Evolutionary conservation across 2,113 vertebrate genomes (phyloP), one percentile per base, ranked within the genome.

Genomic region (Sclerurus mexicanus): DNA sequence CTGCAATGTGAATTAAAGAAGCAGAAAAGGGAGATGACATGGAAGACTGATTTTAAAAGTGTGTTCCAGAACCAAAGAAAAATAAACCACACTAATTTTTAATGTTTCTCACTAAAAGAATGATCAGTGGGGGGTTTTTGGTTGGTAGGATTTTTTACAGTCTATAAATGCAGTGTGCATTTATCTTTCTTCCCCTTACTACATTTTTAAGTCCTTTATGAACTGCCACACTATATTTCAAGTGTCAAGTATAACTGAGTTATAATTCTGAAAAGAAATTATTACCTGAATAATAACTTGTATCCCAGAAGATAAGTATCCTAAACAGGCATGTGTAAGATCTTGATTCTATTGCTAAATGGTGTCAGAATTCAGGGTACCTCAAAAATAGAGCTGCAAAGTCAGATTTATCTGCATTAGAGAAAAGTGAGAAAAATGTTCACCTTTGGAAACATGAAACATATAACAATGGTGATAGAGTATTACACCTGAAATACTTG

Each of bases 321-420:
- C 27, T 63, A 80, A 89, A 69, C 37, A 72, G 7, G 31, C 28
- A 62, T 10, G 39, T 49, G 24, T 39, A 63, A 72, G 53, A 85
- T 39, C n/a, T 62, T n/a, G 49, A 62, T n/a, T 68, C 44, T 85
- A 3, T 33, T 58, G 31, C 49, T 63, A 62, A 89, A 68, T 9
- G 3, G 4, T 58, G 39, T 42, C 39, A 64, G 53, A 77, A 73
- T 77, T 63, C 53, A 59, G n/a, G 9, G 11, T 59, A 44, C 8
- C 40, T 86, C 85, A 60, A 60, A 83, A 92, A 83, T 20, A 79
- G 69, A 56, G 44, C 46, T 49, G 71, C 75, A 73, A 78, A 68
- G 12, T 60, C 55, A 74, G 20, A 52, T 63, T 73, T 55, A 85
- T 33, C 71, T 78, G 21, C 9, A 3, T 35, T 47, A 42, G 10